Percentiles rank a stretch among this genome's conserved stretches.
Evolutionary conservation across 1,140 invertebrate species (phyloP).

Genomic region (Caerostris extrusa): DNA sequence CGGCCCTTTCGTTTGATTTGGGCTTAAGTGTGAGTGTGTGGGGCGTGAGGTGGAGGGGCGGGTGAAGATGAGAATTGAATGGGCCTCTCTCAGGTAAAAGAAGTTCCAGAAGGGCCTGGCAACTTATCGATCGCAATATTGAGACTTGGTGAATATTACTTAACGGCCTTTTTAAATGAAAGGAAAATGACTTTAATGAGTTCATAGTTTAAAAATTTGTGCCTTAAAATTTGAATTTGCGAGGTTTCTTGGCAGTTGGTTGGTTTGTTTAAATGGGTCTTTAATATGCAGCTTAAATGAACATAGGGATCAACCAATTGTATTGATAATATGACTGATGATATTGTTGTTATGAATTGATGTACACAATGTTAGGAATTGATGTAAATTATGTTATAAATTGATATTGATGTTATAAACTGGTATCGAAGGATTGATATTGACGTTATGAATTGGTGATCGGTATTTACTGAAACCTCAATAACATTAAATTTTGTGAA

Average conservation of each 20-base stretch:
- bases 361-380: no score
- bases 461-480: no score
- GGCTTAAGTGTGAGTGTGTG: neutral
- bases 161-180: neutral
- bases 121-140: slow-evolving; percentile 1
- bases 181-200: neutral
- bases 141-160: slow-evolving; percentile 17
- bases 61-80: neutral
- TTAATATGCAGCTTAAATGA: no score
- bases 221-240: neutral
- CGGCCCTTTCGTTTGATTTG: slow-evolving; percentile 24
- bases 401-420: no score
- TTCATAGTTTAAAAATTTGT: neutral
- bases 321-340: no score
- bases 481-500: no score
- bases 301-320: no score
- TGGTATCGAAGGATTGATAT: no score
- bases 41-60: neutral
- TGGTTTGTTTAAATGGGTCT: no score
- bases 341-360: no score
- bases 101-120: neutral
- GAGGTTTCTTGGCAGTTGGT: neutral
- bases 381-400: no score
- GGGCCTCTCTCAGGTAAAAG: neutral
- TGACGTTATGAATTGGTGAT: no score